Evolutionary conservation across 2,888 invertebrate genomes (phyloP).

Genomic region (Chirona hameri): DNA sequence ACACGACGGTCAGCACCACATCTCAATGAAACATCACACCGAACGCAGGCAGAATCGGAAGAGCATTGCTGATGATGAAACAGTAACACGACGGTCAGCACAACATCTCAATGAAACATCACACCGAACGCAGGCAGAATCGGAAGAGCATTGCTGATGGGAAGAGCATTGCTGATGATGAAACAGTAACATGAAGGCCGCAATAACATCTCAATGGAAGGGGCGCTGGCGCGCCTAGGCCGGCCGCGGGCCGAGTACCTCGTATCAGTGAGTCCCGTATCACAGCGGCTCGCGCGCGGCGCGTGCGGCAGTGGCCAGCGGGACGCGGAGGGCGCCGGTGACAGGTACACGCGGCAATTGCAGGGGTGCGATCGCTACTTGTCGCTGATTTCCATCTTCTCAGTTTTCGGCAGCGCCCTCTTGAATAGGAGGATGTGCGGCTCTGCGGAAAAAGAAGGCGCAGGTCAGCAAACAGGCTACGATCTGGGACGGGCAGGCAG

Average conservation of each 20-base stretch:
- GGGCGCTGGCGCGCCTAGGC: not conserved
- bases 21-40: not conserved
- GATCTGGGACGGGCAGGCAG: not conserved
- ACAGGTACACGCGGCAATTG: not conserved
- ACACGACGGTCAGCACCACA: not conserved
- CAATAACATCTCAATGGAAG: too few relatives aligned
- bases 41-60: too few relatives aligned
- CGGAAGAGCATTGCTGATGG: not conserved
- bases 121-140: too few relatives aligned
- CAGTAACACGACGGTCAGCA: not conserved
- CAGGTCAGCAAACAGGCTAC: not conserved
- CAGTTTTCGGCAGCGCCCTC: not conserved
- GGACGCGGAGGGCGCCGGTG: not conserved
- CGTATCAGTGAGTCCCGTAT: not conserved
- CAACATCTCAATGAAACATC: not conserved
- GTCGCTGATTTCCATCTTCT: constrained; percentile 4
- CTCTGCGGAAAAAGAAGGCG: constrained; percentile 55
- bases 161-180: too few relatives aligned
- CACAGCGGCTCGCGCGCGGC: not conserved
- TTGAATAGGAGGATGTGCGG: constrained; percentile 82
- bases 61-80: not conserved
- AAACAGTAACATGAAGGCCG: not conserved
- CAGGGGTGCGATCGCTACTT: not conserved
- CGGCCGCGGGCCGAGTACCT: not conserved
- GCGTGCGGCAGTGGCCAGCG: not conserved